Evolutionary conservation across 2,888 invertebrate species (phyloP).

Genomic region (Julus scandinavius): DNA sequence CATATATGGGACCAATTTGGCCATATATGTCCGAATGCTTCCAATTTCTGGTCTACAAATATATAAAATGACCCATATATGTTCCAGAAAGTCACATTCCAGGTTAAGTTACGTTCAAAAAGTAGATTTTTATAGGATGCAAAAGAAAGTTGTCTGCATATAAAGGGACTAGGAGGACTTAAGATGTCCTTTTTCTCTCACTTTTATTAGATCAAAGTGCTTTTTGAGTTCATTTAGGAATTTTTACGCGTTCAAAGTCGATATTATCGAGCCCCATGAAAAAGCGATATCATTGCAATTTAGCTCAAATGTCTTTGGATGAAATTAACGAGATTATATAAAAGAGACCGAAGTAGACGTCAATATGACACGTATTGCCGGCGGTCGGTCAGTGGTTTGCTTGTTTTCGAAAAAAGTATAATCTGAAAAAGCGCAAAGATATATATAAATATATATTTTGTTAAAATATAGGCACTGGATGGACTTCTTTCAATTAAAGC

Average conservation of each 20-base stretch:
- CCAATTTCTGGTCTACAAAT: no score
- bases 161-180: background rate
- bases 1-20: no score
- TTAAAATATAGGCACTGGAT: conserved; percentile 14
- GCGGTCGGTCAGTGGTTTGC: background rate
- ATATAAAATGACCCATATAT: no score
- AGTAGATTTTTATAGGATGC: background rate
- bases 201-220: background rate
- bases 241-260: background rate
- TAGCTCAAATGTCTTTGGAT: background rate
- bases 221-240: background rate
- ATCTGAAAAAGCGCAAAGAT: background rate
- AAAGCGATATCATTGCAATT: conserved; percentile 23
- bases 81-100: no score
- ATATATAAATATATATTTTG: background rate
- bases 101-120: background rate
- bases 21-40: no score
- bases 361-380: background rate
- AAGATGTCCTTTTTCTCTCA: background rate
- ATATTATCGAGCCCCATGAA: background rate
- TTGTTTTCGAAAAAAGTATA: background rate
- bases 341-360: background rate
- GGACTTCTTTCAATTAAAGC: background rate
- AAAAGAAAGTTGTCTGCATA: background rate
- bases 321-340: conserved; percentile 3